These are phyloP conservation scores for Dasypolia templi DNA, from an alignment of 2,888 invertebrate genomes.

Conservation along the genomic window DNA sequence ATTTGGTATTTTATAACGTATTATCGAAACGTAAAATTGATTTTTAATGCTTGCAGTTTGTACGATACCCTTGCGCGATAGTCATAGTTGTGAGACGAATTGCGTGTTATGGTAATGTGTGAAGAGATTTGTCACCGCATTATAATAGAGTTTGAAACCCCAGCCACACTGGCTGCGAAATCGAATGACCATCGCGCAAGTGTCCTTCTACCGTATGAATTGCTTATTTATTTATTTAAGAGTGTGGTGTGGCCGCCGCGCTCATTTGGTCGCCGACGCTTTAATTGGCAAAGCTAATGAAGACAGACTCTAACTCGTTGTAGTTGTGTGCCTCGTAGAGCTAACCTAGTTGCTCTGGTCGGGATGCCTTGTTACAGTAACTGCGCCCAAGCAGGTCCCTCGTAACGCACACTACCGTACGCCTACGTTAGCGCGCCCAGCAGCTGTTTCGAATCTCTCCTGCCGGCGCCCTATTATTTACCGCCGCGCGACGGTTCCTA, in stretches of 20 bases:
- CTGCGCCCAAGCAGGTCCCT: neutral
- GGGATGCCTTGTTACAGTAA: neutral
- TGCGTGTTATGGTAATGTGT: too few species aligned
- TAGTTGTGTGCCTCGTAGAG: neutral
- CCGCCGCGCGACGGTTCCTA: neutral
- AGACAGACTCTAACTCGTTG: too few species aligned
- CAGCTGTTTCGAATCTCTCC: neutral
- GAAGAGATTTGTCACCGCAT: neutral
- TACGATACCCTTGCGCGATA: constrained; percentile 12
- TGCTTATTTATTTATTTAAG: neutral
- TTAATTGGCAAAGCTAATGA: neutral
- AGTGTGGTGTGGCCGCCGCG: too few species aligned
- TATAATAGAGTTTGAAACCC: neutral
- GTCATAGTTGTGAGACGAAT: neutral
- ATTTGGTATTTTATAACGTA: too few species aligned
- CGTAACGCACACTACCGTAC: too few species aligned
- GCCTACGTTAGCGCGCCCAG: neutral
- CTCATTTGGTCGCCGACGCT: neutral
- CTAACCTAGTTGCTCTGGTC: neutral
- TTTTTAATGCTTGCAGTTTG: constrained; percentile 19
- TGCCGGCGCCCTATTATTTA: neutral
- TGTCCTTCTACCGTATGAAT: neutral
- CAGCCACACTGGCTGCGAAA: neutral
- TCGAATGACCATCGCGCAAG: neutral
- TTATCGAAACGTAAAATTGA: neutral